Base-by-base conservation (phyloP, 2,113 vertebrate species). In the Dipodomys spectabilis region DNA sequence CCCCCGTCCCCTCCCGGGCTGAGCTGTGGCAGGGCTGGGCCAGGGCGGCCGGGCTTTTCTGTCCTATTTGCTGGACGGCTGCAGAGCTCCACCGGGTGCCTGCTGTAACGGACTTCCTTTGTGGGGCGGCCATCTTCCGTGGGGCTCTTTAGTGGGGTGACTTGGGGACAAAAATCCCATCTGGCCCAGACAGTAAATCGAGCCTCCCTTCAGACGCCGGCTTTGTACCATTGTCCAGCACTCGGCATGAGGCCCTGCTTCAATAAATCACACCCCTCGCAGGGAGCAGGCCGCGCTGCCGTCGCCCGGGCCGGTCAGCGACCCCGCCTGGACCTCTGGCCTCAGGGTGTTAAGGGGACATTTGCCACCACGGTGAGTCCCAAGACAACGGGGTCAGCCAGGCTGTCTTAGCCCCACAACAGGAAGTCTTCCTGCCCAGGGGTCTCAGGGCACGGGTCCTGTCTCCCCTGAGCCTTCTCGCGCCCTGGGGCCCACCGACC, bases 121-220 rank as follows among this genome's bases (percentile, higher is more conserved):
- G 98, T 98, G 96, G 97, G 80, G 89, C 84, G 95, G 90, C 72
- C 89, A 82, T 97, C 97, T 96, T 98, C 98, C 98, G 98, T 97
- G 90, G 97, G 97, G 97, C 95, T 97, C 97, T 98, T 98, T 98
- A 98, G 98, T 96, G 97, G 79, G 97, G 98, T 97, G 98, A 98
- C 98, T 98, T 81, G 95, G 86, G 97, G 98, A 98, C 98, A 98
- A 98, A 98, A 98, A 97, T 98, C 96, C 96, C 95, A 98, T 98
- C 98, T 98, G 96, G 98, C 98, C 95, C 95, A 96, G 98, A 97
- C 96, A 98, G 98, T 98, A 98, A 98, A 98, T 98, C 98, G 98
- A 92, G 91, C 60, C 94, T 95, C 97, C 96, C 97, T 98, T 98
- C 98, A 98, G 98, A 97, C 97, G 98, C 97, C 53, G 96, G 98